These are phyloP conservation scores for Chanos chanos DNA, from an alignment of 2,797 vertebrate genomes.

Conservation along the genomic window DNA sequence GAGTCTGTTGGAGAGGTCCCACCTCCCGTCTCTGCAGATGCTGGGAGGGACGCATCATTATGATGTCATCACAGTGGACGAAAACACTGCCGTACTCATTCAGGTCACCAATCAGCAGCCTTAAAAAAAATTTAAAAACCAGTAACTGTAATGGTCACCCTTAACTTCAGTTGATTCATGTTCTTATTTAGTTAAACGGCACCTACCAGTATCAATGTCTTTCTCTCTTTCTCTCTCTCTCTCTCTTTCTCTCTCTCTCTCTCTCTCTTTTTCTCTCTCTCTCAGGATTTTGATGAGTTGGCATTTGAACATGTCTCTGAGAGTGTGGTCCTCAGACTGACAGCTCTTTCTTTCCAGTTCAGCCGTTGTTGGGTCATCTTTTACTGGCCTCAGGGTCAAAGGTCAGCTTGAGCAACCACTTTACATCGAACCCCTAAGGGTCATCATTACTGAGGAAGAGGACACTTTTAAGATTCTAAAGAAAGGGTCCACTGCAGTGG, in stretches of 20 bases:
- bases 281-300: constrained; percentile 76
- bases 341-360: constrained; percentile 87
- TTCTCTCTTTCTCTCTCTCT: too few species aligned
- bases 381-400: constrained; percentile 65
- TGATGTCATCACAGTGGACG: constrained; percentile 84
- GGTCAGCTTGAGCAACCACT: constrained; percentile 62
- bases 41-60: constrained; percentile 75
- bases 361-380: constrained; percentile 86
- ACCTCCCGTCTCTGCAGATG: constrained; percentile 70
- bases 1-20: constrained; percentile 81
- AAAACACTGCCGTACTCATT: constrained; percentile 78
- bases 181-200: too few species aligned
- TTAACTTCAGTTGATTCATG: too few species aligned
- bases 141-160: too few species aligned
- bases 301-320: constrained; percentile 74
- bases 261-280: too few species aligned
- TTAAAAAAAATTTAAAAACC: too few species aligned
- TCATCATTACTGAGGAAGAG: not conserved
- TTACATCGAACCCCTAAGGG: not conserved
- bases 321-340: constrained; percentile 75
- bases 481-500: too few species aligned
- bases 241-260: too few species aligned
- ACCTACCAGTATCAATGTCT: too few species aligned
- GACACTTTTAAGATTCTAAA: too few species aligned
- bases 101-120: too few species aligned